Base-by-base conservation (phyloP, 35 echinoderm and acorn worm genomes). In the Apostichopus parvimensis region DNA sequence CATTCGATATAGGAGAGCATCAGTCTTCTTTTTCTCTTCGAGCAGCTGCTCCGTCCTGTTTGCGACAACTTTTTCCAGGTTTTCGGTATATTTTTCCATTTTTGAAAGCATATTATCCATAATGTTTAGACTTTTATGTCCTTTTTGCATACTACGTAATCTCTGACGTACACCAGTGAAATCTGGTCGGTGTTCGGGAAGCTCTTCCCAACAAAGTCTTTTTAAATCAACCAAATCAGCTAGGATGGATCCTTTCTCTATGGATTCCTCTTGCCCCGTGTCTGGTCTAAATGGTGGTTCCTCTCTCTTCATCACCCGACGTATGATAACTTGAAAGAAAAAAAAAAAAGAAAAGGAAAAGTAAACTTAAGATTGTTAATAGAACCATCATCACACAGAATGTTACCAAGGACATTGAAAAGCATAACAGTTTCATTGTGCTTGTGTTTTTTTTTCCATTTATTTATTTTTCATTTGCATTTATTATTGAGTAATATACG, bases 51-150 rank as follows among this genome's bases (percentile, higher is more conserved):
- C 96, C 10, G 96, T 98, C 68, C 96, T 87, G 64, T 93, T 92
- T 13, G 91, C 79, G 5, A 98, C 96, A 17, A 98, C 94, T 18
- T 98, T 93, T 83, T 98, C 96, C 72, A 98, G 78, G 59, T 98
- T 98, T 82, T 98, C 96, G 1, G 96, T 98, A 55, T 98, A 98
- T 71, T 98, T 98, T 86, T 98, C 96, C 96, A 98, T 98, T 79
- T 98, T 98, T 7, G 94, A 93, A n/a, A 98, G 77, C 96, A 98
- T 98, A 26, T 82, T 98, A 84, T 98, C 96, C 82, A 98, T 94
- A n/a, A 98, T 95, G 56, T 95, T 94, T 59, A 92, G 18, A 55
- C 93, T 93, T 93, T 95, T 98, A n/a, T 94, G 86, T 78, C 94
- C 94, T 90, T 93, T 95, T 78, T 95, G 92, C 28, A 98, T 87